Evolutionary conservation across 2,113 vertebrate species (phyloP), one percentile per base, ranked within the genome.

Genomic region (Chamaea fasciata): DNA sequence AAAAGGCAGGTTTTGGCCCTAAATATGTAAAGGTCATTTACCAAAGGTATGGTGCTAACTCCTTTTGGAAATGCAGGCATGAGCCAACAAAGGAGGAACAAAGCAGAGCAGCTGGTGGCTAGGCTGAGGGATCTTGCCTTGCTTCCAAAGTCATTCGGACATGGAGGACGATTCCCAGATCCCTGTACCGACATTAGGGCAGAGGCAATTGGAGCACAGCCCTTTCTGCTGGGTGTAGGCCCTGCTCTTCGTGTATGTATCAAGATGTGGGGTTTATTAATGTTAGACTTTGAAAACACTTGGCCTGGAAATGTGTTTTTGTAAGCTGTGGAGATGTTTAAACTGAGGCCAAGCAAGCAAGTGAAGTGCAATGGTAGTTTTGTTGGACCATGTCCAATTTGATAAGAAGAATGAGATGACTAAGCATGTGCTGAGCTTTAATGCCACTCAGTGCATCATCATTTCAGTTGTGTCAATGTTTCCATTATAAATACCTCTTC

Each of bases 401-500:
- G 87, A 89, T 97, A 91, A 73, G 89, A 41, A 68, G 62, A 71
- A 89, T 42, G 49, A 87, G 88, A 91, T 87, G 84, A 93, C 87
- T 91, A 79, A 92, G 69, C 77, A 60, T 87, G 65, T 79, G 50
- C 55, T 95, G 71, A 92, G 74, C 65, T 77, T 91, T 87, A 79
- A 57, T 90, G 63, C 81, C 65, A 42, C 53, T 82, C 41, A 68
- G 53, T 73, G 67, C 74, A 65, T 94, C 91, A 87, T 73, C 67
- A 35, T 91, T 91, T 94, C 24, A 46, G 67, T 87, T 95, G 70
- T 97, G 94, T 95, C 91, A 91, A 44, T 90, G 74, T 95, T 96
- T 95, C 94, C 82, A 33, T 94, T 95, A 71, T 79, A 91, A 96
- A 95, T 92, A 83, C 75, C 74, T 91, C 74, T 77, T 92, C 94